Percentiles rank a stretch among this genome's conserved stretches.
Evolutionary conservation across 2,888 invertebrate species (phyloP).

Genomic region (Sthenelais limicola): DNA sequence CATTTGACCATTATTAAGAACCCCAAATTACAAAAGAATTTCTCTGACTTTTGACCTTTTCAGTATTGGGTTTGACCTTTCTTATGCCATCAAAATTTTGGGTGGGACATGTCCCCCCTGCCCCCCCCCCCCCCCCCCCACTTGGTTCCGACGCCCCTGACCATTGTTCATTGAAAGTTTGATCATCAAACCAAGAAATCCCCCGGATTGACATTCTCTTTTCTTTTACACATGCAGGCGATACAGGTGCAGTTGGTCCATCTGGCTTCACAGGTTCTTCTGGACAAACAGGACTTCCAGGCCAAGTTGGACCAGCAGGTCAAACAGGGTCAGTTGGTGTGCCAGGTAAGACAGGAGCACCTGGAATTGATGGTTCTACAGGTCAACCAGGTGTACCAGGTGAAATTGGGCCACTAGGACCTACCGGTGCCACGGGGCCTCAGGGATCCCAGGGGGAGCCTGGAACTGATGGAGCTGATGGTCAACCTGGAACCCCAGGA

Average conservation of each 20-base stretch:
- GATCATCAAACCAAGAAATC: background rate
- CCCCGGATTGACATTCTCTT: background rate
- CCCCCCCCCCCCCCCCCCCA: too few relatives aligned
- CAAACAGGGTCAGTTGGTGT: background rate
- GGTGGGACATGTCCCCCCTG: too few relatives aligned
- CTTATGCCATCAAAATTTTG: too few relatives aligned
- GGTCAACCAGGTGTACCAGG: conserved; percentile 10
- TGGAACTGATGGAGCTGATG: background rate
- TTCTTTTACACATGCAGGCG: too few relatives aligned
- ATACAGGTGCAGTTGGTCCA: too few relatives aligned
- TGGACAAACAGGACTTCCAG: background rate
- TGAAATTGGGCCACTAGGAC: background rate
- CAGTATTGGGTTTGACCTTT: too few relatives aligned
- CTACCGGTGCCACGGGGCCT: background rate
- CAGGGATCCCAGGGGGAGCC: background rate
- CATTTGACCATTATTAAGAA: too few relatives aligned
- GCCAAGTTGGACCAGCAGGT: conserved; percentile 15
- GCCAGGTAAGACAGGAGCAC: background rate
- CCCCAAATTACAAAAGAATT: too few relatives aligned
- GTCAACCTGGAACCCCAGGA: background rate
- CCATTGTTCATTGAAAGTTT: background rate
- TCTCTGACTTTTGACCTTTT: too few relatives aligned
- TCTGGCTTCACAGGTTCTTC: background rate
- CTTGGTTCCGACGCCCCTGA: too few relatives aligned
- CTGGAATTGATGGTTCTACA: background rate